Evolutionary conservation across 2,113 vertebrate species (phyloP).

Genomic region (Grantiella picta): DNA sequence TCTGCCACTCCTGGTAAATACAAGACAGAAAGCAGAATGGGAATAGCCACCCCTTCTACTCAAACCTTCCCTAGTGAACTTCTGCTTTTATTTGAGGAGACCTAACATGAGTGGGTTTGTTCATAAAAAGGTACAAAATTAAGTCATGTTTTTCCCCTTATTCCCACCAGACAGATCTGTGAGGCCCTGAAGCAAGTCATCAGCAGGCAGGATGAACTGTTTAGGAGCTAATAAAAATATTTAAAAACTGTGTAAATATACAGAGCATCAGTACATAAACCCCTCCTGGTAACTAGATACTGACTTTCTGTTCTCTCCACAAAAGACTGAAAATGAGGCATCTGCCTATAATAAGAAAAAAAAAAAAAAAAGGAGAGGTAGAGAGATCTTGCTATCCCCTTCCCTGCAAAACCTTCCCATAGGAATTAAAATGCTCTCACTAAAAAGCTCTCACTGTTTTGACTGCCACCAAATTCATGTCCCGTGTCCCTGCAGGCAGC

Average conservation of each 20-base stretch:
- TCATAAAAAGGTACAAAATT: background rate
- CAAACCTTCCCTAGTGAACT: background rate
- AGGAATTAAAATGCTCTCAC: background rate
- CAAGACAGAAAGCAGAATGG: background rate
- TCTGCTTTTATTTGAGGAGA: background rate
- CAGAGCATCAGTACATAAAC: background rate
- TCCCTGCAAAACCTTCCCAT: background rate
- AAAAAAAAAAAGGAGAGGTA: background rate
- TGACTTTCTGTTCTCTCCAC: background rate
- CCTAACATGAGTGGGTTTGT: background rate
- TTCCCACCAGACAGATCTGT: background rate
- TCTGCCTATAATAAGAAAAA: background rate
- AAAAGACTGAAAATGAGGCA: background rate
- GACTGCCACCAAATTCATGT: background rate
- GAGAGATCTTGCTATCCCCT: background rate
- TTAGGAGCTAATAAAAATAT: constrained; percentile 58
- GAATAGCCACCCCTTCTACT: background rate
- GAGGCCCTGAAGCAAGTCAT: background rate
- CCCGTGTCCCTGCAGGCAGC: accelerated
- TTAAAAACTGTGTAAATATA: constrained; percentile 32
- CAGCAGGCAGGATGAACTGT: background rate
- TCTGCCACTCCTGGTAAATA: background rate
- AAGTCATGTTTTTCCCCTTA: background rate
- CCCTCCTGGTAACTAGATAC: background rate
- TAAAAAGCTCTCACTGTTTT: background rate